Base-by-base conservation (phyloP, 2,888 invertebrate genomes). In the Zhengitettix transpicula region DNA sequence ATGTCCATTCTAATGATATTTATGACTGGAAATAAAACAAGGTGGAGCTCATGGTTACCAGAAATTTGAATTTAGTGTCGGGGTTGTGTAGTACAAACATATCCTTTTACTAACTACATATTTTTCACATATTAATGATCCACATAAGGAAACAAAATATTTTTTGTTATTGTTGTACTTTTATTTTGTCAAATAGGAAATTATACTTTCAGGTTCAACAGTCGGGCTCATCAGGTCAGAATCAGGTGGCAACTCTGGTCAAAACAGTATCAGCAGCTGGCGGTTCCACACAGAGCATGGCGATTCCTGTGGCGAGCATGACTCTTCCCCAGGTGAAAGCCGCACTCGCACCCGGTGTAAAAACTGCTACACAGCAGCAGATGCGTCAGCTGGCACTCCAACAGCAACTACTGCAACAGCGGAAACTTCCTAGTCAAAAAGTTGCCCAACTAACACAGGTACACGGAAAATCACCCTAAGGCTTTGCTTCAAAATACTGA, bases 311-410 rank as follows among this genome's bases (percentile, higher is more conserved):
- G 1, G 74, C 78, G 40, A 44, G 40, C 28, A 40, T 57, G 0
- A 70, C 75, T 52, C 67, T 78, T 60, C 76, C 77, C 42, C 72
- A 74, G 65, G 64, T 68, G 64, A 67, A 67, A 55, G 65, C 65
- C 11, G 59, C 66, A 12, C 58, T 67, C n/a, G 58, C 71, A 1
- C 71, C 71, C 44, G 71, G 71, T n/a, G 52, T 28, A 72, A 73
- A 67, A 65, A 67, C 14, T 57, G 78, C 80, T 0, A 81, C 81
- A 51, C 76, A 81, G 0, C 82, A 81, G 63, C 84, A 85, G 65
- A 77, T 86, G 63, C 75, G 84, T 1, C 85, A 84, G 64, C 67
- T 85, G 52, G 79, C 82, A 53, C 71, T 83, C 63, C 82, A 82
- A 64, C 69, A 69, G 52, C 69, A 68, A 53, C 62, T 68, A 40